These are phyloP conservation scores for Chaenocephalus aceratus DNA, from an alignment of 2,113 vertebrate genomes.

Conservation along the genomic window DNA sequence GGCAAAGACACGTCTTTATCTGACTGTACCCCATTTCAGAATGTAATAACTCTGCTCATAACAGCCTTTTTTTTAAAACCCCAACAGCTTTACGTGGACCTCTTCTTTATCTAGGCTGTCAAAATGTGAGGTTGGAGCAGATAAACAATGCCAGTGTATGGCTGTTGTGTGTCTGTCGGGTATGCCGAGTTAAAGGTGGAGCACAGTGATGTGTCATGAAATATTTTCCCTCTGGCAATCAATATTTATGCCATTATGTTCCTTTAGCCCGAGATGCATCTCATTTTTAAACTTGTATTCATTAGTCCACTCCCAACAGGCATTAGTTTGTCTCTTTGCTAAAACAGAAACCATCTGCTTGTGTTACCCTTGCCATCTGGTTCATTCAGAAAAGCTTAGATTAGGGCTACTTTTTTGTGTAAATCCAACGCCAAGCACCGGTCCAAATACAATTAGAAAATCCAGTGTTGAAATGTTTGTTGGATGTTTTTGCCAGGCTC, in stretches of 20 bases:
- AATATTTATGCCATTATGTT: constrained; percentile 42
- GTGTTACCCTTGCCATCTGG: constrained; percentile 23
- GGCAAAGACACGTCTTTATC: constrained; percentile 39
- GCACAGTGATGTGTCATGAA: constrained; percentile 31
- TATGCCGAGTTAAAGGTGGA: constrained; percentile 27
- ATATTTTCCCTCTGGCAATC: constrained; percentile 28
- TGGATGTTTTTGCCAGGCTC: neutral
- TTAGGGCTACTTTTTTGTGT: neutral
- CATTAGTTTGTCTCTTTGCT: constrained; percentile 25
- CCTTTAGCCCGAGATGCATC: constrained; percentile 19
- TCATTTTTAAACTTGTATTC: constrained; percentile 41
- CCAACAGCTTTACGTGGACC: constrained; percentile 34
- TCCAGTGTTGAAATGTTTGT: neutral
- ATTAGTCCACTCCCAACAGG: constrained; percentile 24
- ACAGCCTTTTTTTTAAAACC: constrained; percentile 5
- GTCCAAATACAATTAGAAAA: constrained; percentile 9
- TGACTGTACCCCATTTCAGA: constrained; percentile 41
- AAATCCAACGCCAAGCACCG: neutral
- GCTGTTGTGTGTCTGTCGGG: constrained; percentile 29
- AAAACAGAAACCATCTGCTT: constrained; percentile 44
- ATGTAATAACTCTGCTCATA: constrained; percentile 37
- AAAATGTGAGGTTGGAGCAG: constrained; percentile 43
- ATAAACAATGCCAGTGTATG: constrained; percentile 52
- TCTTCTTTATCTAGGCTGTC: constrained; percentile 59
- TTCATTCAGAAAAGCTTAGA: constrained; percentile 10